phyloP scores from a whole-genome alignment of 1,140 invertebrate species.

The Melipona quadrifasciata region DNA sequence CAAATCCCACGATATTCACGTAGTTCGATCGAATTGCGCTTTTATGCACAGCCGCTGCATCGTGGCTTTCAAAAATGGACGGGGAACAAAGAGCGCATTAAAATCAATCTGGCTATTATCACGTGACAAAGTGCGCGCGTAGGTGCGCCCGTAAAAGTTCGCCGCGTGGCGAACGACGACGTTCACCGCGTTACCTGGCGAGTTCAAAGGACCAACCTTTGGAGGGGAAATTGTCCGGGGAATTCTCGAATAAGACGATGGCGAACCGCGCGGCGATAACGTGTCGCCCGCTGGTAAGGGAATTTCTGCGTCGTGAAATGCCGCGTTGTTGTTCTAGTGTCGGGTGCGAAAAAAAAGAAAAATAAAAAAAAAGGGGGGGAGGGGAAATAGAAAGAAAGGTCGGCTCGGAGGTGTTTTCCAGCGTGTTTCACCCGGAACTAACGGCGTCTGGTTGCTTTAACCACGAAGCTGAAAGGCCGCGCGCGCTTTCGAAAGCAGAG shows the following conservation, averaged over 20 bases:
- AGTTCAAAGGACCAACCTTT: not conserved
- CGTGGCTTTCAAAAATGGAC: not conserved
- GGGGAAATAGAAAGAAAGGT: too few relatives aligned
- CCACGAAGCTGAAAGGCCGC: constrained; percentile 4
- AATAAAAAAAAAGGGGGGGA: too few relatives aligned
- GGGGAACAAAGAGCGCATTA: not conserved
- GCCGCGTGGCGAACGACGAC: not conserved
- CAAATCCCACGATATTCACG: too few relatives aligned
- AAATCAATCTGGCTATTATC: not conserved
- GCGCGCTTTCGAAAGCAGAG: not conserved
- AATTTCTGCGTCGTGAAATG: constrained; percentile 5
- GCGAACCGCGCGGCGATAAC: not conserved
- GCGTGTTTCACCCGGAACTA: constrained; percentile 37
- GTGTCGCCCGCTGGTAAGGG: not conserved
- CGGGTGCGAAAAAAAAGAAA: not conserved
- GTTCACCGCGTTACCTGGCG: not conserved
- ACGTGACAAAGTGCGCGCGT: not conserved
- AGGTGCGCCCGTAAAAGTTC: not conserved
- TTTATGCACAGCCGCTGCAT: too few relatives aligned
- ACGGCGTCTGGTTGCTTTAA: constrained; percentile 18
- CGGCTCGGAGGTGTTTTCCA: constrained; percentile 2
- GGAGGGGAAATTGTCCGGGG: not conserved
- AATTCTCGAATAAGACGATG: not conserved
- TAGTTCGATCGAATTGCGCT: too few relatives aligned
- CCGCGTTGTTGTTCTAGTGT: not conserved